phyloP scores from a whole-genome alignment of 1,140 invertebrate genomes.

The Papilio helenus region DNA sequence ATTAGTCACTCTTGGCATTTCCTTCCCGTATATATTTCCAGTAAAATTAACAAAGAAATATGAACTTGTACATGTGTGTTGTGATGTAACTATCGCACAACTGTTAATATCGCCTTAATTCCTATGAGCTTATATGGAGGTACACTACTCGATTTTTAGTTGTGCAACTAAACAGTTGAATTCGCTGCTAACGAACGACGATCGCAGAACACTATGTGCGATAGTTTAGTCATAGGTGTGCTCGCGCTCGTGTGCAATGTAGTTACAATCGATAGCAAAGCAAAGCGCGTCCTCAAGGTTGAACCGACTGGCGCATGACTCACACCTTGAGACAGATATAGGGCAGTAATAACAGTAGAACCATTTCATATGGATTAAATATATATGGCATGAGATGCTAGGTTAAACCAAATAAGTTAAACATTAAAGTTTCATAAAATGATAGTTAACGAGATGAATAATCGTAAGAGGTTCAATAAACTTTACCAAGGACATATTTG shows the following conservation, averaged over 20 bases:
- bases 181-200: too few species aligned
- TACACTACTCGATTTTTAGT: too few species aligned
- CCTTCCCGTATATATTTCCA: neutral
- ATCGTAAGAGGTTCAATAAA: neutral
- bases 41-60: neutral
- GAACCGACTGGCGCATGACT: constrained; percentile 30
- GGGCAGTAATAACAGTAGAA: constrained; percentile 3
- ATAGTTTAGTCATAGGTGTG: too few species aligned
- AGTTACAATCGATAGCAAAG: constrained; percentile 33
- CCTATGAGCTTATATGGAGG: too few species aligned
- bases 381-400: neutral
- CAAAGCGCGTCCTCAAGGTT: constrained; percentile 27
- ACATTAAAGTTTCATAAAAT: neutral
- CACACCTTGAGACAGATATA: constrained; percentile 27
- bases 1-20: too few species aligned
- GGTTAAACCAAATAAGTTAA: neutral
- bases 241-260: neutral
- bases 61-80: neutral
- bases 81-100: neutral
- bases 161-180: too few species aligned
- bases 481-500: neutral
- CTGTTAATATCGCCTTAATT: too few species aligned
- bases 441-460: neutral
- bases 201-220: too few species aligned
- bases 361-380: constrained; percentile 16